Evolutionary conservation across 2,113 vertebrate species (phyloP).

Genomic region (Eolophus roseicapilla): DNA sequence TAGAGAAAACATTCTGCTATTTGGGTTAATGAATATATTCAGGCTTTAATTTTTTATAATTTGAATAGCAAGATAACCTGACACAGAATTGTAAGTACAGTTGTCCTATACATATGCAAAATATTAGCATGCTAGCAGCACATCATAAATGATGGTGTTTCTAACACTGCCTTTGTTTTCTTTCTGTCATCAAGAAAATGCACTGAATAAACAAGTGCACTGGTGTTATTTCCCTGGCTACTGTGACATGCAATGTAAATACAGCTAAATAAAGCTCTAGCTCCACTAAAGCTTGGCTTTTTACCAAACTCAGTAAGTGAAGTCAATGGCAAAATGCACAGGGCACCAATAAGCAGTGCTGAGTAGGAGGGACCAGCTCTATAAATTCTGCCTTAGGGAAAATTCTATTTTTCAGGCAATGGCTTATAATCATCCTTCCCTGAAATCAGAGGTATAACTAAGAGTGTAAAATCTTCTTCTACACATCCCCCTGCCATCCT

Average conservation of each 20-base stretch:
- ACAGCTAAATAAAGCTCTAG: not conserved
- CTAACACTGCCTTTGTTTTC: not conserved
- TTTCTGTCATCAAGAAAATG: not conserved
- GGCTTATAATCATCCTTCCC: conserved; percentile 7
- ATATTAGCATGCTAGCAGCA: not conserved
- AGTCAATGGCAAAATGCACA: not conserved
- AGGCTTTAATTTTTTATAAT: not conserved
- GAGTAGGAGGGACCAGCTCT: not conserved
- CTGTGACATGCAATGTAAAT: not conserved
- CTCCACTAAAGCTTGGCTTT: not conserved
- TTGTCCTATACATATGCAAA: not conserved
- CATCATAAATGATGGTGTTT: not conserved
- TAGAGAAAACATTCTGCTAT: not conserved
- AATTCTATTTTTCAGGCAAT: not conserved
- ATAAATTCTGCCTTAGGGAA: not conserved
- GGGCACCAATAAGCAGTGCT: not conserved
- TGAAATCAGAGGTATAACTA: conserved; percentile 34
- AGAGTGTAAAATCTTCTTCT: not conserved
- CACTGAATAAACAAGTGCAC: not conserved
- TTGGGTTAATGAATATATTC: not conserved
- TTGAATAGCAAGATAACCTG: conserved; percentile 23
- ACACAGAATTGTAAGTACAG: not conserved
- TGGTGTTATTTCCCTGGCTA: not conserved
- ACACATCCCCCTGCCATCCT: not conserved
- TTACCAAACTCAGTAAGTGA: not conserved